Conservation (phyloP, 2,888 invertebrate species). For the Alsophila aescularia region DNA sequence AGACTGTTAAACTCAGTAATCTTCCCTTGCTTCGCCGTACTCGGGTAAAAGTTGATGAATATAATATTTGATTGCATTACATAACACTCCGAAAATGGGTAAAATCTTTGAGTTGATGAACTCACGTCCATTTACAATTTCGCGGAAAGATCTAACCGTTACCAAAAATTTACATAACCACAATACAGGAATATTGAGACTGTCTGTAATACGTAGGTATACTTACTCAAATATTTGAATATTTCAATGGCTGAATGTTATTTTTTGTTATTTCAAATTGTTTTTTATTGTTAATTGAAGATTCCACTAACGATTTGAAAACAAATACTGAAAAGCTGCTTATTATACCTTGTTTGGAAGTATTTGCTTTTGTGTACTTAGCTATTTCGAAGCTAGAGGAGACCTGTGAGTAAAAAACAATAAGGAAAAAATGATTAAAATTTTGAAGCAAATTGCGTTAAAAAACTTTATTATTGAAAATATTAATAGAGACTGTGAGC, state of each 20-base stretch:
- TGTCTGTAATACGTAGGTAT: background rate
- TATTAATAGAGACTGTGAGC: background rate
- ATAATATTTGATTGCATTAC: background rate
- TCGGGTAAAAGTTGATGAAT: background rate
- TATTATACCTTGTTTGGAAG: too few relatives aligned
- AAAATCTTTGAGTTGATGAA: slow-evolving; percentile 12
- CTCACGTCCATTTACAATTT: slow-evolving; percentile 19
- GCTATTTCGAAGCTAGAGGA: too few relatives aligned
- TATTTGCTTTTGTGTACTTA: too few relatives aligned
- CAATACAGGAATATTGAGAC: slow-evolving; percentile 11
- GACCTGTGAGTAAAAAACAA: too few relatives aligned
- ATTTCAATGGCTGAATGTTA: background rate
- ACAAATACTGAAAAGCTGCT: too few relatives aligned
- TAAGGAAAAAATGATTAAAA: too few relatives aligned
- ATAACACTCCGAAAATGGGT: background rate
- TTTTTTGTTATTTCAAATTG: too few relatives aligned
- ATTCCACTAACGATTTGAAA: too few relatives aligned
- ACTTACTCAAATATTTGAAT: background rate
- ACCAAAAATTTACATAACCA: slow-evolving; percentile 30
- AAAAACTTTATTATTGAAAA: background rate
- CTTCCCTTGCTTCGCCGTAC: too few relatives aligned
- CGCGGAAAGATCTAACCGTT: slow-evolving; percentile 29
- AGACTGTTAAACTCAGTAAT: too few relatives aligned
- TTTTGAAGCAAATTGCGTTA: background rate
- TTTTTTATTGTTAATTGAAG: too few relatives aligned